Conservation (phyloP, 2,113 vertebrate species). For the Holacanthus passer region DNA sequence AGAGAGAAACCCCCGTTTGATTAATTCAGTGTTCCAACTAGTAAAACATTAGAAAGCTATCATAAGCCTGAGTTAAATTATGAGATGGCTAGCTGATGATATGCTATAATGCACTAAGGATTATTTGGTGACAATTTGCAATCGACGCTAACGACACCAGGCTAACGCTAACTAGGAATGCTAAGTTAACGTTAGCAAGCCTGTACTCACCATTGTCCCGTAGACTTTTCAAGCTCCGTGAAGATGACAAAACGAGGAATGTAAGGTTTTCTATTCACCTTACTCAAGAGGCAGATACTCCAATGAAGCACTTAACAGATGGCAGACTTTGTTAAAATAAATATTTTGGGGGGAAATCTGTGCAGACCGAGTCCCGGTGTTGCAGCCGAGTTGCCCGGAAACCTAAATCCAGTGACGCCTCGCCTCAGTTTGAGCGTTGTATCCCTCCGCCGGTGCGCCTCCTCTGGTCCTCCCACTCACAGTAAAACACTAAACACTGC, state of each 20-base stretch:
- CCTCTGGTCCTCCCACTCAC: conserved; percentile 3
- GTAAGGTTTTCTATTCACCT: neutral
- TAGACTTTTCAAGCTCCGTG: conserved; percentile 50
- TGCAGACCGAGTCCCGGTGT: conserved; percentile 1
- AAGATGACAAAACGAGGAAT: conserved; percentile 24
- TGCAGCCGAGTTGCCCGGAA: conserved; percentile 60
- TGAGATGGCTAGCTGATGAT: neutral
- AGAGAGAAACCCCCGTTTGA: too few relatives aligned
- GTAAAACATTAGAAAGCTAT: too few relatives aligned
- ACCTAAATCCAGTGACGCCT: conserved; percentile 47
- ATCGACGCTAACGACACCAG: neutral
- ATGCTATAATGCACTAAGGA: neutral
- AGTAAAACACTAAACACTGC: neutral
- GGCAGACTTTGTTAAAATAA: neutral
- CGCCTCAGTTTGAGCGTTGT: conserved; percentile 6
- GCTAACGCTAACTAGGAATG: neutral
- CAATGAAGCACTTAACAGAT: neutral
- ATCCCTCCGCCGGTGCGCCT: conserved; percentile 68
- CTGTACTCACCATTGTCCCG: conserved; percentile 79
- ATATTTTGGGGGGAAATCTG: neutral
- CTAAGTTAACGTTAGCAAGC: conserved; percentile 31
- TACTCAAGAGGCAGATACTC: neutral
- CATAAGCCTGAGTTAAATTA: accelerated
- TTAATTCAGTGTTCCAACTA: neutral
- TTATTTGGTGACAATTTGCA: neutral